These are phyloP conservation scores for Ictalurus furcatus DNA, from an alignment of 2,113 vertebrate genomes.

Conservation along the genomic window DNA sequence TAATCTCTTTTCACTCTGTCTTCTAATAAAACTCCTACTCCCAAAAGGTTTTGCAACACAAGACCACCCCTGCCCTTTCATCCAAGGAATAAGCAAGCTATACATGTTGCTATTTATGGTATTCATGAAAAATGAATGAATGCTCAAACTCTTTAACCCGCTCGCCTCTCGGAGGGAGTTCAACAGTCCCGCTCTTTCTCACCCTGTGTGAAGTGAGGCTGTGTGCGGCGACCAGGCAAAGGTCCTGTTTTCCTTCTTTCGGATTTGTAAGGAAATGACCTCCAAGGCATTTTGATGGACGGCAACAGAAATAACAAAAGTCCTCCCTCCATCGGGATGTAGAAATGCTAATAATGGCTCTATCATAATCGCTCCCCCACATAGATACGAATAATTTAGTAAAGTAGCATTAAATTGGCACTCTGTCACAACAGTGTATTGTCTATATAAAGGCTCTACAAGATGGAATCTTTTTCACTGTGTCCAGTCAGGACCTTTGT, in stretches of 20 bases:
- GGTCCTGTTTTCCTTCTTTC: slow-evolving; percentile 36
- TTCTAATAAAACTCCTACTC: slow-evolving; percentile 44
- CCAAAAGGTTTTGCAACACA: slow-evolving; percentile 30
- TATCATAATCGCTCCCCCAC: slow-evolving; percentile 15
- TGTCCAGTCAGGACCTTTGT: neutral
- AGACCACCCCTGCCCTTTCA: slow-evolving; percentile 50
- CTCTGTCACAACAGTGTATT: neutral
- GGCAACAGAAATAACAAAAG: slow-evolving; percentile 44
- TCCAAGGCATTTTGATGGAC: slow-evolving; percentile 44
- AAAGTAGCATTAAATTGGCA: neutral
- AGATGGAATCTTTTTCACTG: neutral
- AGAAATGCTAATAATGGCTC: slow-evolving; percentile 38
- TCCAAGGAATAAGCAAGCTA: slow-evolving; percentile 54
- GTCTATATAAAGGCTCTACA: neutral
- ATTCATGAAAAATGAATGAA: slow-evolving; percentile 37
- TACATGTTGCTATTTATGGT: slow-evolving; percentile 45
- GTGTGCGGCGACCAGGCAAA: slow-evolving; percentile 36
- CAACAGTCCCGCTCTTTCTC: slow-evolving; percentile 50
- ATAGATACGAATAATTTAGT: neutral
- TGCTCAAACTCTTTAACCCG: slow-evolving; percentile 38
- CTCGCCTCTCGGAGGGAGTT: slow-evolving; percentile 29
- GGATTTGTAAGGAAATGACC: slow-evolving; percentile 31
- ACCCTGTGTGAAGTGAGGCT: slow-evolving; percentile 35
- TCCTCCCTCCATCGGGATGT: slow-evolving; percentile 4
- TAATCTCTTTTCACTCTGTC: slow-evolving; percentile 37